Evolutionary conservation across 64 coral and sea anemone species (phyloP).

Genomic region (Pocillopora verrucosa): DNA sequence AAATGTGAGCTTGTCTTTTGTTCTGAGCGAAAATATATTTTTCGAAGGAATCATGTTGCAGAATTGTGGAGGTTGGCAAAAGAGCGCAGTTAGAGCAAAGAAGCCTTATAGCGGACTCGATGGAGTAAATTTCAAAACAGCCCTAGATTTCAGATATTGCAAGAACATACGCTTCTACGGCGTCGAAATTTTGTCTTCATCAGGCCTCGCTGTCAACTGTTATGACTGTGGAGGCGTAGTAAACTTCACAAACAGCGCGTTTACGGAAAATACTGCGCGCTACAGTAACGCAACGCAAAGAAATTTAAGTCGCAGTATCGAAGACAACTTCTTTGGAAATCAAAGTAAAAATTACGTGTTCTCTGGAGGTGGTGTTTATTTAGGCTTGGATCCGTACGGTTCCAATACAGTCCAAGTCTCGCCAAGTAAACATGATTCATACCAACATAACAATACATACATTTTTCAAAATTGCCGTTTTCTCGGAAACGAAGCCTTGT

Average conservation of each 20-base stretch:
- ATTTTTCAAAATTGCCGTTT: constrained; percentile 60
- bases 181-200: constrained; percentile 47
- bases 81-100: constrained; percentile 33
- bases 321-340: too few species aligned
- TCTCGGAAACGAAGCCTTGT: constrained; percentile 66
- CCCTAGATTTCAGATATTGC: constrained; percentile 79
- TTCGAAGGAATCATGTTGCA: constrained; percentile 68
- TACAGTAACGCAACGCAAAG: background rate
- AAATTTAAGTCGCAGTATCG: background rate
- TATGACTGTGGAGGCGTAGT: constrained; percentile 50
- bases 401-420: constrained; percentile 57
- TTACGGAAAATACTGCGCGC: constrained; percentile 48
- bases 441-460: constrained; percentile 55
- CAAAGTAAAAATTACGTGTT: constrained; percentile 3
- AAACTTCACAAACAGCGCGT: constrained; percentile 41
- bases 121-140: constrained; percentile 37
- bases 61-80: constrained; percentile 60
- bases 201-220: constrained; percentile 66
- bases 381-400: constrained; percentile 44
- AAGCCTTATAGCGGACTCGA: constrained; percentile 39
- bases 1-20: constrained; percentile 72
- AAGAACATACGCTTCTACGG: constrained; percentile 36
- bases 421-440: constrained; percentile 37
- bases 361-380: constrained; percentile 74
- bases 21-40: constrained; percentile 53